These are phyloP conservation scores for Aphrophora alni DNA, from an alignment of 2,888 invertebrate genomes.

Conservation along the genomic window DNA sequence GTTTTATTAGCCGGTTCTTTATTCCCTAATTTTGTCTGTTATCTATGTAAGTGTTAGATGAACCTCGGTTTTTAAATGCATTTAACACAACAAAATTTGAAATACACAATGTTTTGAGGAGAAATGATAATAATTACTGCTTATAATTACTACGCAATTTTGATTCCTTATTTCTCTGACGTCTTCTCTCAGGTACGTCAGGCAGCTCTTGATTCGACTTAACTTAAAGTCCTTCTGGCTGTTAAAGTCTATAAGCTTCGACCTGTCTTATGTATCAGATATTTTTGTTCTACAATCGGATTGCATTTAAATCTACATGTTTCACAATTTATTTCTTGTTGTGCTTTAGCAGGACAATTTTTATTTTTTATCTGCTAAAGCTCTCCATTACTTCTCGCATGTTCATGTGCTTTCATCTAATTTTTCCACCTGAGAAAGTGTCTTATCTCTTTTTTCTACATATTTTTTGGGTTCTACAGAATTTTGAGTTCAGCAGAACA, in stretches of 20 bases:
- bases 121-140: conserved; percentile 41
- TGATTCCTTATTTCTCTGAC: conserved; percentile 26
- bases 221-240: conserved; percentile 42
- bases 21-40: conserved; percentile 45
- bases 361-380: too few species aligned
- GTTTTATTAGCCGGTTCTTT: conserved; percentile 46
- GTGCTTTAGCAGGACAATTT: too few species aligned
- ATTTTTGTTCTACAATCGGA: conserved; percentile 29
- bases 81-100: conserved; percentile 45
- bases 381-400: too few species aligned
- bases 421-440: too few species aligned
- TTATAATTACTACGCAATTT: conserved; percentile 31
- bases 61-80: conserved; percentile 44
- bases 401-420: too few species aligned
- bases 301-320: conserved; percentile 42
- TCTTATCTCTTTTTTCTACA: too few species aligned
- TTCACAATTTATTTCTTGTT: conserved; percentile 21
- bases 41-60: conserved; percentile 41
- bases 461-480: too few species aligned
- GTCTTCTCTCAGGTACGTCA: conserved; percentile 37
- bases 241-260: conserved; percentile 40
- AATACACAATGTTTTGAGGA: conserved; percentile 43
- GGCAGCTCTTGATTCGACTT: conserved; percentile 37
- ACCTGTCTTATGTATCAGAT: conserved; percentile 2
- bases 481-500: too few species aligned